Base-by-base conservation (phyloP, 2,888 invertebrate genomes). In the Prosopocoilus inquinatus region DNA sequence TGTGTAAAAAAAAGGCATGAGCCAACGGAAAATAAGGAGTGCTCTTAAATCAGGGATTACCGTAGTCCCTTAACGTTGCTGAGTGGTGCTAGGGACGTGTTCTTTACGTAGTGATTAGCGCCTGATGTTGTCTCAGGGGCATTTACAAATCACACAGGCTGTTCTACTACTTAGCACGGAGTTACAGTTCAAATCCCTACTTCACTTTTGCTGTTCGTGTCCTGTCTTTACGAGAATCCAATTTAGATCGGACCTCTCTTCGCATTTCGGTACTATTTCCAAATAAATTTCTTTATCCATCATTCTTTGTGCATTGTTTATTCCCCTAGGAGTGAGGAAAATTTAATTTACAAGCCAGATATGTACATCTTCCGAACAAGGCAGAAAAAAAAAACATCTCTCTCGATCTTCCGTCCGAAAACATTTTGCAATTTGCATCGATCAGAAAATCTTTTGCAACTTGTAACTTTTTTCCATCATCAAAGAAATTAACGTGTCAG, bases 31-130 rank as follows among this genome's bases (percentile, higher is more conserved):
- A 50, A 36, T 34, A 43, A 16, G 38, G 48, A 45, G 57, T 57
- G 61, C 49, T 58, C 46, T 49, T 58, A 61, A 63, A 60, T 58
- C 60, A 52, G 56, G 60, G 58, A 62, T 63, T 60, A 62, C 59
- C 53, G 55, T 60, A 63, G 60, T 63, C 61, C 58, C 63, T 59
- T 54, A 60, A 59, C 57, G 54, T 60, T 61, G 61, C 58, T 58
- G 63, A 63, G 63, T 61, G 63, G 59, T 61, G 52, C 59, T 62
- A 52, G 57, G 63, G 58, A 64, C 61, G 61, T 64, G 64, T 61
- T 64, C 64, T 62, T 55, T 64, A 62, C 54, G 61, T 58, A 60
- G 64, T 62, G 62, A 64, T 64, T 64, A 64, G 61, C 64, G 62
- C 61, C 61, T 61, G 64, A 60, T 64, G 62, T 61, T 58, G 62